Base-by-base conservation (phyloP, 2,888 invertebrate genomes). In the Oscheius myriophilus region DNA sequence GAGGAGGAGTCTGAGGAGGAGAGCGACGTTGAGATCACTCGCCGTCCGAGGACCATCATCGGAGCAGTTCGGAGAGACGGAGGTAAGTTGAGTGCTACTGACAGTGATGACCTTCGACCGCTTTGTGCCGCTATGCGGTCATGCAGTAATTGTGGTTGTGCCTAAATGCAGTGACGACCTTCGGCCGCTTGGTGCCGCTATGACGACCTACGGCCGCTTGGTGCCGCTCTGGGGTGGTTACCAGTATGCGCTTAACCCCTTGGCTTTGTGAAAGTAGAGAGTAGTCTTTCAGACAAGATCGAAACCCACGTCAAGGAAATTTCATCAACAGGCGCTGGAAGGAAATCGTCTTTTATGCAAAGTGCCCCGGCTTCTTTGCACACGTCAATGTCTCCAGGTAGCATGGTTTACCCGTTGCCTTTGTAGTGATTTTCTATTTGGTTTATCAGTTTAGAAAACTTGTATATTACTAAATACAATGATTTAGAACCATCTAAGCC, bases 21-120 rank as follows among this genome's bases (percentile, higher is more conserved):
- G 49, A 66, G 70, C 45, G 79, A 75, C 26, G 72, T 71, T 16
- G 75, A 75, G 65, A 69, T 69, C 25, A 69, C 25, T n/a, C 39
- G 66, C 11, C 26, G 71, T 16, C 73, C 74, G 3, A 61, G 70
- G 26, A 33, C 70, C n/a, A 70, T 74, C 21, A 76, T 76, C 43
- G 66, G 72, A 23, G 69, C 72, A 18, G 72, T 76, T 11, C n/a
- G 74, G 46, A 59, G 72, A 55, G 76, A 74, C 42, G 76, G 76
- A 67, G 76, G 73, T 74, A 26, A 55, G 73, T 61, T 25, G 9
- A n/a, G n/a, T n/a, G n/a, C n/a, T n/a, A n/a, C 26, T 54, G 18
- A 25, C 16, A 23, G 52, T 65, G 33, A 33, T 6, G 3, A 9
- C 9, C 33, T 33, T 33, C 4, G 33, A 33, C 4, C 9, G 33